A percentile compares a stretch with the other conserved stretches of the same genome.
These are phyloP conservation scores for Eulemur mongoz DNA, from an alignment of 2,797 vertebrate genomes.

Conservation along the genomic window DNA sequence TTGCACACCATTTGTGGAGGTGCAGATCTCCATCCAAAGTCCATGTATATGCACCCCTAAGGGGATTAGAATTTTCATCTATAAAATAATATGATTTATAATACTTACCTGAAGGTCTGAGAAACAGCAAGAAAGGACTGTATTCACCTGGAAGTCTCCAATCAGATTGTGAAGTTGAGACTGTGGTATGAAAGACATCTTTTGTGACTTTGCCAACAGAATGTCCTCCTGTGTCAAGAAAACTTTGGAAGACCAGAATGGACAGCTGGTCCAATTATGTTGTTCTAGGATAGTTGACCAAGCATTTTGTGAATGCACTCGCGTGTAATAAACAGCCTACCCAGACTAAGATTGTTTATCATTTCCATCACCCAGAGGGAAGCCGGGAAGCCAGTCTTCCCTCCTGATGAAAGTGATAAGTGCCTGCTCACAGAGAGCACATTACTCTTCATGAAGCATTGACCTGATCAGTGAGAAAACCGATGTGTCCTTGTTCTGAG, in stretches of 20 bases:
- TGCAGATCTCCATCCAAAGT: not conserved
- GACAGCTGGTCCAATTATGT: conserved; percentile 28
- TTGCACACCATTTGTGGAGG: not conserved
- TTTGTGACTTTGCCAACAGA: not conserved
- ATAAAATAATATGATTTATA: not conserved
- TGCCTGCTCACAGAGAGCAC: not conserved
- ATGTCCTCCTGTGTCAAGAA: not conserved
- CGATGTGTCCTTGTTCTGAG: not conserved
- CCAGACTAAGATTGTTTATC: conserved; percentile 15
- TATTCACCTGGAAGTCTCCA: not conserved
- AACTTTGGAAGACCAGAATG: not conserved
- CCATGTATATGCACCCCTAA: not conserved
- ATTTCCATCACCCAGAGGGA: not conserved
- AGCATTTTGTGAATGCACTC: not conserved
- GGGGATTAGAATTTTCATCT: not conserved
- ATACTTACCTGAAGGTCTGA: not conserved
- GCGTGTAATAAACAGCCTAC: not conserved
- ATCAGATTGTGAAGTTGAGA: not conserved
- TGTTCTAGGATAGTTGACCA: not conserved
- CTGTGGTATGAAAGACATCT: not conserved
- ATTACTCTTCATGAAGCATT: conserved; percentile 25
- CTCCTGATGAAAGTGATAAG: not conserved
- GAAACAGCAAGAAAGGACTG: not conserved
- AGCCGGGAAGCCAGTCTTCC: not conserved
- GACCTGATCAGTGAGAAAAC: not conserved